phyloP scores from a whole-genome alignment of 2,113 vertebrate species.

The Tapirus terrestris region DNA sequence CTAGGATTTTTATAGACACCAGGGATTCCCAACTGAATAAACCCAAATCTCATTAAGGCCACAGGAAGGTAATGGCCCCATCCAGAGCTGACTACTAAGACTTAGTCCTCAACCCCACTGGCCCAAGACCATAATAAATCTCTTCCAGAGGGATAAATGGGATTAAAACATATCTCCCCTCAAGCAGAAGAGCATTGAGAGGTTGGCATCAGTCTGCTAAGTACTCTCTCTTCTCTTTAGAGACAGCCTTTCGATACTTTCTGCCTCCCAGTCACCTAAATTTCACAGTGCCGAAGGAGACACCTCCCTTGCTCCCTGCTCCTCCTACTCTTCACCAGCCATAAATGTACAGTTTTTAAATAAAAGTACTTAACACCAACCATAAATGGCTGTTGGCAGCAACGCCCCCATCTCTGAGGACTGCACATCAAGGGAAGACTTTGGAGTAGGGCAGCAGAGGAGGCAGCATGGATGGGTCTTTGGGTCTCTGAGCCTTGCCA shows the following conservation, averaged over 20 bases:
- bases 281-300: neutral
- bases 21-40: neutral
- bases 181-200: neutral
- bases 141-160: neutral
- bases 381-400: neutral
- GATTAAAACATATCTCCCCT: neutral
- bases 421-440: neutral
- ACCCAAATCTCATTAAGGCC: neutral
- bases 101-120: neutral
- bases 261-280: neutral
- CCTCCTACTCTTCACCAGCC: neutral
- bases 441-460: neutral
- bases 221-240: neutral
- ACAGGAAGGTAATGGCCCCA: neutral
- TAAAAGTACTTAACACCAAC: no score
- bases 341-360: neutral
- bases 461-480: neutral
- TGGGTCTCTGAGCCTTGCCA: neutral
- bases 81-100: neutral
- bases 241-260: neutral
- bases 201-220: neutral
- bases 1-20: neutral
- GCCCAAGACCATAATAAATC: neutral
- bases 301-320: fast-evolving
- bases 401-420: neutral